Conservation (phyloP, 2,113 vertebrate species). For the Silurus glanis region DNA sequence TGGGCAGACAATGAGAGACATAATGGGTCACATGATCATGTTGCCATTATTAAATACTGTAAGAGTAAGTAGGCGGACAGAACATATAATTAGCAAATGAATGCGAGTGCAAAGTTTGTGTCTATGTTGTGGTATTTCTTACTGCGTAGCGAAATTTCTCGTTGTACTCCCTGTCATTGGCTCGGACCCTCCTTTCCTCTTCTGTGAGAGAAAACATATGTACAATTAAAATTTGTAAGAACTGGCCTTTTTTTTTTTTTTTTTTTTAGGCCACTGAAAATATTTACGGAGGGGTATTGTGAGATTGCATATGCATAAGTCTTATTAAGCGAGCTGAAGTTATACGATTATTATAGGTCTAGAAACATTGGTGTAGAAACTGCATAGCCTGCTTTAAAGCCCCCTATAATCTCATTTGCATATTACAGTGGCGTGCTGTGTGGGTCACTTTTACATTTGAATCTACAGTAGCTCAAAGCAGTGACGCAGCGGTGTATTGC, state of each 20-base stretch:
- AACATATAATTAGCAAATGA: not conserved
- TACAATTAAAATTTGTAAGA: not conserved
- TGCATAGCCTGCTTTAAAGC: not conserved
- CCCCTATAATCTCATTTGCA: not conserved
- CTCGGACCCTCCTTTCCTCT: conserved; percentile 87
- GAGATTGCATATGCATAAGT: not conserved
- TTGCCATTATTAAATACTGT: not conserved
- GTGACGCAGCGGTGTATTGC: not conserved
- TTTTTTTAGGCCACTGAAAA: not conserved
- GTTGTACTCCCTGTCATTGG: conserved; percentile 89
- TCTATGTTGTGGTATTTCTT: conserved; percentile 58
- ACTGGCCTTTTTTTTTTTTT: not conserved
- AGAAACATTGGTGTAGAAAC: not conserved
- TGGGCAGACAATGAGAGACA: conserved; percentile 52
- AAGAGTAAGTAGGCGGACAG: not conserved
- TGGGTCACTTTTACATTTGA: not conserved
- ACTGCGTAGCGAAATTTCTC: conserved; percentile 95
- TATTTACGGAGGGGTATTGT: not conserved
- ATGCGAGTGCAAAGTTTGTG: not conserved
- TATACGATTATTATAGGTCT: not conserved
- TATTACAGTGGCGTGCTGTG: not conserved
- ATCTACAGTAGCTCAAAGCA: not conserved
- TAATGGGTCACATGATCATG: not conserved
- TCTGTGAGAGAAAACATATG: conserved; percentile 71
- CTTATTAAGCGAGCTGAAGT: not conserved